phyloP scores from a whole-genome alignment of 2,888 invertebrate genomes.

The Brenthis hecate region DNA sequence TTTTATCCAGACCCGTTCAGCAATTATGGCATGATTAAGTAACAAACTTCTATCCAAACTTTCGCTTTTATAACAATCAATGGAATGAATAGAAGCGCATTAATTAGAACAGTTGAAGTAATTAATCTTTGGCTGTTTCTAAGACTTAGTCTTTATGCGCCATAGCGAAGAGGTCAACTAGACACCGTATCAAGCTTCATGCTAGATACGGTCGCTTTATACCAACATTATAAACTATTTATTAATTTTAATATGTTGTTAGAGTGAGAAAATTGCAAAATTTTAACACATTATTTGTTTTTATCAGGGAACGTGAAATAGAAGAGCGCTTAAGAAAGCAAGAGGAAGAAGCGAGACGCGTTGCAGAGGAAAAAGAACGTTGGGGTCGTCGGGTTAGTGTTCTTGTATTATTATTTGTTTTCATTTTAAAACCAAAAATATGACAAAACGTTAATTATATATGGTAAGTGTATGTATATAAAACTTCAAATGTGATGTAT shows the following conservation, averaged over 20 bases:
- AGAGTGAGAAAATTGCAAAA: no score
- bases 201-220: slow-evolving; percentile 63
- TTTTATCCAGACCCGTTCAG: no score
- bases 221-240: slow-evolving; percentile 54
- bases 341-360: slow-evolving; percentile 71
- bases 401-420: neutral
- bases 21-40: no score
- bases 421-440: neutral
- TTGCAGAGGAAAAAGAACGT: slow-evolving; percentile 69
- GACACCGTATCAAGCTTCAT: slow-evolving; percentile 58
- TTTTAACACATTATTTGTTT: neutral
- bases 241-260: no score
- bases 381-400: slow-evolving; percentile 66
- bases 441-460: neutral
- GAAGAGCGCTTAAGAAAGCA: slow-evolving; percentile 91
- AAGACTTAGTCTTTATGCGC: slow-evolving; percentile 49
- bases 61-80: no score
- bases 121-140: no score
- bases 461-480: no score
- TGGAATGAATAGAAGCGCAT: no score
- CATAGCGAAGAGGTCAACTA: slow-evolving; percentile 60
- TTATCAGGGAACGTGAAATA: slow-evolving; percentile 89
- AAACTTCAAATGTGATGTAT: no score
- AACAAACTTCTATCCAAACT: no score
- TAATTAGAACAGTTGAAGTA: no score